Evolutionary conservation across 2,113 vertebrate genomes (phyloP).

Genomic region (Nansenia antarctica): DNA sequence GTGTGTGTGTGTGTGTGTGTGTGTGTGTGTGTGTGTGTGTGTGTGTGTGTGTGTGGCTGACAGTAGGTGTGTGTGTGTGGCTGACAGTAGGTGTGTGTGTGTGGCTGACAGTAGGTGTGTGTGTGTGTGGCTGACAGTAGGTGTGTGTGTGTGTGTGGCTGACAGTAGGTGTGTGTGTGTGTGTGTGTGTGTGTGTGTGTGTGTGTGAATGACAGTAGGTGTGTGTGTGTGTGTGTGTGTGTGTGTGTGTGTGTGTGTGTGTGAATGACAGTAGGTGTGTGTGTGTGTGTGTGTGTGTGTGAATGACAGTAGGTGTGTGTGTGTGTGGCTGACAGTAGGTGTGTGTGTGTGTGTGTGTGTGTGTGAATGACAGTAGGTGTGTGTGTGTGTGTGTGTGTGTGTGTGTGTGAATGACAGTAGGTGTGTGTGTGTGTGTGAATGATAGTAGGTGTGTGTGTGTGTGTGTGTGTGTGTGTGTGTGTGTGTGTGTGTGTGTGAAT

Average conservation of each 20-base stretch:
- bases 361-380: not conserved
- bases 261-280: not conserved
- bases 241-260: not conserved
- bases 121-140: not conserved
- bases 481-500: not conserved
- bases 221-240: not conserved
- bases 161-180: too few relatives aligned
- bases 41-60: not conserved
- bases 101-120: too few relatives aligned
- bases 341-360: not conserved
- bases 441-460: too few relatives aligned
- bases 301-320: not conserved
- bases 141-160: not conserved
- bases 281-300: too few relatives aligned
- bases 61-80: not conserved
- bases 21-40: too few relatives aligned
- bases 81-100: too few relatives aligned
- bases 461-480: not conserved
- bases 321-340: not conserved
- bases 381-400: too few relatives aligned
- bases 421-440: not conserved
- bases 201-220: slow-evolving; percentile 7
- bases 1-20: not conserved
- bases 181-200: not conserved
- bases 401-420: not conserved